Percentiles rank a stretch among this genome's conserved stretches.
Evolutionary conservation across 2,113 vertebrate genomes (phyloP).

Genomic region (Lampris incognitus): DNA sequence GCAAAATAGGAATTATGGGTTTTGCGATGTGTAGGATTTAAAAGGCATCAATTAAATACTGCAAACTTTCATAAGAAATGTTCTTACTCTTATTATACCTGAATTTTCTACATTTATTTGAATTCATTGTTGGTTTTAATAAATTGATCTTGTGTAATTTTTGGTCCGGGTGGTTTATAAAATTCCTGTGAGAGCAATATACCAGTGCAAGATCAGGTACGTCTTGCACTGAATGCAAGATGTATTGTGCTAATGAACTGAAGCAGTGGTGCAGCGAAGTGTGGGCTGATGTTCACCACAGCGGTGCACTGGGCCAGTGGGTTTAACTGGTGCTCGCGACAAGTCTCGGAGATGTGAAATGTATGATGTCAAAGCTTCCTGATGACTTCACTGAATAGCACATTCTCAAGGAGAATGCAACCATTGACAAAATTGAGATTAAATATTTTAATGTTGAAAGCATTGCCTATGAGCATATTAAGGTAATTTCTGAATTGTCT

Average conservation of each 20-base stretch:
- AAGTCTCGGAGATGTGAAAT: conserved; percentile 7
- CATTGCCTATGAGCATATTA: too few relatives aligned
- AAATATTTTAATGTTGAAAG: too few relatives aligned
- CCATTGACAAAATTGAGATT: too few relatives aligned
- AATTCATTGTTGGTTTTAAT: neutral
- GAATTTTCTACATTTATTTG: neutral
- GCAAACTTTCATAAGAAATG: neutral
- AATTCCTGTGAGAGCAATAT: too few relatives aligned
- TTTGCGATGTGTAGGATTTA: neutral
- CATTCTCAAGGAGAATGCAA: neutral
- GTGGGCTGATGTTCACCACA: too few relatives aligned
- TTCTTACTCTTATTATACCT: too few relatives aligned
- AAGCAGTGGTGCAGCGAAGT: neutral
- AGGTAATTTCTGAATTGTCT: too few relatives aligned
- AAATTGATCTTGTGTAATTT: too few relatives aligned
- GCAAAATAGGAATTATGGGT: too few relatives aligned
- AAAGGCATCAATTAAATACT: neutral
- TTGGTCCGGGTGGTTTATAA: too few relatives aligned
- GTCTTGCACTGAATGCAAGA: too few relatives aligned
- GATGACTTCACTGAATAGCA: neutral
- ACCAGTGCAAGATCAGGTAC: neutral
- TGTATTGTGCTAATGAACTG: too few relatives aligned
- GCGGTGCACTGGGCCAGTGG: neutral
- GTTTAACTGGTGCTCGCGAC: neutral
- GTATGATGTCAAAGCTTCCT: neutral